Conservation (phyloP, 2,797 vertebrate species). For the Pelodytes ibericus region DNA sequence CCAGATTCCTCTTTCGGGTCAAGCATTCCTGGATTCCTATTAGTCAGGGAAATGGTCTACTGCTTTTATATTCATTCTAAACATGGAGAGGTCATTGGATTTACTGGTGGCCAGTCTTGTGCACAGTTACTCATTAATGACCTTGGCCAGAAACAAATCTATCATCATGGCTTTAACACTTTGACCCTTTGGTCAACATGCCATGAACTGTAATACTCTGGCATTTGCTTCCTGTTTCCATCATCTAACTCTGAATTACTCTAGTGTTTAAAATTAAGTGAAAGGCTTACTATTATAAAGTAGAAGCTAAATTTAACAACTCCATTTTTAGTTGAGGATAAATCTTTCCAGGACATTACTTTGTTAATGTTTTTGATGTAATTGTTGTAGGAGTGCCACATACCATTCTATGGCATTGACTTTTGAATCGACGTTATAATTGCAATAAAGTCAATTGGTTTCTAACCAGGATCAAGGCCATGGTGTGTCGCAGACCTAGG, state of each 20-base stretch:
- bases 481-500: no score
- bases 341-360: no score
- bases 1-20: conserved; percentile 34
- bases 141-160: neutral
- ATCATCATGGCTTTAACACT: neutral
- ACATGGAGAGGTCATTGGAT: neutral
- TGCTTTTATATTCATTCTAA: neutral
- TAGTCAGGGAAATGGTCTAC: neutral
- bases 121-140: neutral
- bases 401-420: no score
- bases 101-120: neutral
- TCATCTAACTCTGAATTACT: neutral
- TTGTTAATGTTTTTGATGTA: no score
- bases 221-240: neutral
- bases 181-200: neutral
- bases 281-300: no score
- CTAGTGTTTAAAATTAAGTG: neutral
- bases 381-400: no score
- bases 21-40: conserved; percentile 26
- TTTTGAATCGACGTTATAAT: no score
- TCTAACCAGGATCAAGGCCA: no score
- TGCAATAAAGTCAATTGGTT: no score
- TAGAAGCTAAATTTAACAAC: no score
- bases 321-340: no score
- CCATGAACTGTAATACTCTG: neutral